phyloP scores from a whole-genome alignment of 2,797 vertebrate genomes.

The Nasua narica region DNA sequence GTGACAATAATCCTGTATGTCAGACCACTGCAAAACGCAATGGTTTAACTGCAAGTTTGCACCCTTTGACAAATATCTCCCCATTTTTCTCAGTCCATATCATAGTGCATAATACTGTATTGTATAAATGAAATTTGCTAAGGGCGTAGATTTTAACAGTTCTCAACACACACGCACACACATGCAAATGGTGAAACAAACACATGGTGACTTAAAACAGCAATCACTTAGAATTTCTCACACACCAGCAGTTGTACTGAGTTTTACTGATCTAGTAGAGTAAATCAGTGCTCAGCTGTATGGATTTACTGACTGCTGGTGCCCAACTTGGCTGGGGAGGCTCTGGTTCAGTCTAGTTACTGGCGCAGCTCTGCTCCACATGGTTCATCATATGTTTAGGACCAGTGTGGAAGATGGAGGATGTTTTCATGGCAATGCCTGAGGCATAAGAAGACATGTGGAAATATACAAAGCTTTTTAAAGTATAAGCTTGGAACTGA shows the following conservation, averaged over 20 bases:
- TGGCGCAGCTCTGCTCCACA: neutral
- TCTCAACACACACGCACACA: neutral
- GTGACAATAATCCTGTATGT: neutral
- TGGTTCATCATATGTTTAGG: neutral
- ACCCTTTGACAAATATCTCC: neutral
- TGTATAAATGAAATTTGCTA: neutral
- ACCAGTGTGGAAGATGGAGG: neutral
- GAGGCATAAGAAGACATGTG: neutral
- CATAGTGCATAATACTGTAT: neutral
- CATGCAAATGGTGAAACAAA: neutral
- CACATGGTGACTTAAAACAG: neutral
- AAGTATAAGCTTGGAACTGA: neutral
- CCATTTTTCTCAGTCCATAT: neutral
- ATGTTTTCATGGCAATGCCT: neutral
- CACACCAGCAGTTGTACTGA: neutral
- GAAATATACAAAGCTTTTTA: neutral
- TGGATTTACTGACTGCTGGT: neutral
- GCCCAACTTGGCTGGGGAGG: neutral
- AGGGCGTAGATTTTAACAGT: neutral
- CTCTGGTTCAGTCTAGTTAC: neutral
- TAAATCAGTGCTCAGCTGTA: neutral
- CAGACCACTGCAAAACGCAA: neutral
- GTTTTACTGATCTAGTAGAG: neutral
- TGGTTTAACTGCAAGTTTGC: neutral
- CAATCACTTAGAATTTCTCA: neutral